These are phyloP conservation scores for Lysandra bellargus DNA, from an alignment of 2,888 invertebrate genomes.

Conservation along the genomic window DNA sequence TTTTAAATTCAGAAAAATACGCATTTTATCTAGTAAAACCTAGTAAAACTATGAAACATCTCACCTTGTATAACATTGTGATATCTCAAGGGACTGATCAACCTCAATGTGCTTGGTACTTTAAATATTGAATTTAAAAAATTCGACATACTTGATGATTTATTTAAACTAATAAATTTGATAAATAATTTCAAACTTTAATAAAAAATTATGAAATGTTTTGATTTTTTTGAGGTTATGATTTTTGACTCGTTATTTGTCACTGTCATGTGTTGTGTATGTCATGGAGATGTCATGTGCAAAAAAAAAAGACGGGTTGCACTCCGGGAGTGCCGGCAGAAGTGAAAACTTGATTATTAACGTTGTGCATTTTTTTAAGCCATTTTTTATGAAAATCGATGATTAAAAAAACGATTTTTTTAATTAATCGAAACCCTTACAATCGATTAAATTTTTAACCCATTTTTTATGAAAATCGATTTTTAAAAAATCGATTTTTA, in stretches of 20 bases:
- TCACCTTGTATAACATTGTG: constrained; percentile 31
- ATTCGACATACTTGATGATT: constrained; percentile 25
- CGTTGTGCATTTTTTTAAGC: too few relatives aligned
- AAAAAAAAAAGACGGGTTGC: too few relatives aligned
- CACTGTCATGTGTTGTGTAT: too few relatives aligned
- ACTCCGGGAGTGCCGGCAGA: too few relatives aligned
- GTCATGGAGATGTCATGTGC: too few relatives aligned
- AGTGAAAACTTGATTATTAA: too few relatives aligned
- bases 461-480: too few relatives aligned
- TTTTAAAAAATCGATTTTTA: too few relatives aligned
- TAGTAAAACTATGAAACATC: background rate
- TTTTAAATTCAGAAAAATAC: background rate
- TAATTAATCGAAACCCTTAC: too few relatives aligned
- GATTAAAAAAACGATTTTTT: too few relatives aligned
- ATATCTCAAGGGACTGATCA: constrained; percentile 24
- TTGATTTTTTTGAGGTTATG: constrained; percentile 11
- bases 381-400: too few relatives aligned
- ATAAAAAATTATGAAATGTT: background rate
- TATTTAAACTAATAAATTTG: background rate
- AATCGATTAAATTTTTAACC: too few relatives aligned
- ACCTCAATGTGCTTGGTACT: constrained; percentile 26
- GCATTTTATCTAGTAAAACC: background rate
- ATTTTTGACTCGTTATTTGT: background rate
- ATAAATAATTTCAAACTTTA: background rate
- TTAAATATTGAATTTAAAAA: constrained; percentile 30